Evolutionary conservation across 2,888 invertebrate genomes (phyloP), one percentile per base, ranked within the genome.

Genomic region (Drosophila fungiperda): DNA sequence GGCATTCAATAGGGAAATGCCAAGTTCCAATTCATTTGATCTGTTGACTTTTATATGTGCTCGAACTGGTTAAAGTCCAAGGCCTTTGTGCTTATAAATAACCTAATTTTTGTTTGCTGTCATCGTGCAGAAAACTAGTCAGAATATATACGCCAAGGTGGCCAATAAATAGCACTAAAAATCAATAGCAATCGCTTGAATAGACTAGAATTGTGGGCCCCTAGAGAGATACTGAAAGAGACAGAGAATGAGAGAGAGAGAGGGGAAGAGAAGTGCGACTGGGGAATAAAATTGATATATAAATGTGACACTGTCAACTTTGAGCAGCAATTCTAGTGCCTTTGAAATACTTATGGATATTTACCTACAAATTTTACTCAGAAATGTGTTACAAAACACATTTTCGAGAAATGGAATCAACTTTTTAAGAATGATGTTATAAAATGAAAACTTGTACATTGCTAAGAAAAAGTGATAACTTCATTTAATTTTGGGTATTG

Each of bases 41-140:
- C 80, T 76, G 85, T 85, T 84, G 76, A 85, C 80, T 80, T 78
- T 71, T 73, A 55, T 82, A 71, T 80, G 83, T 78, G 80, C 83
- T 85, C 81, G 85, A 85, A 82, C 72, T 61, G 68, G 60, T 60
- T 48, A 52, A 52, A 64, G 61, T 66, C 85, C 83, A 85, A 85
- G 87, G 87, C 52, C 87, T 61, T 50, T 50, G 53, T 55, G 70
- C 76, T 76, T 74, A 78, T 85, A 84, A 85, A 87, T 78, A 75
- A 85, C 76, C 78, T 73, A 72, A 80, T 67, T 84, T 82, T 71
- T 66, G 45, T 73, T n/a, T 3, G 53, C 78, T 78, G 75, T 64
- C 71, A 78, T 64, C 77, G 48, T 59, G 52, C 64, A 60, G 70
- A 68, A 67, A 76, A 66, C 62, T 62, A 75, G 59, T 55, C 79